Base-by-base conservation (phyloP, 2,888 invertebrate genomes). In the Pyrochroa serraticornis region DNA sequence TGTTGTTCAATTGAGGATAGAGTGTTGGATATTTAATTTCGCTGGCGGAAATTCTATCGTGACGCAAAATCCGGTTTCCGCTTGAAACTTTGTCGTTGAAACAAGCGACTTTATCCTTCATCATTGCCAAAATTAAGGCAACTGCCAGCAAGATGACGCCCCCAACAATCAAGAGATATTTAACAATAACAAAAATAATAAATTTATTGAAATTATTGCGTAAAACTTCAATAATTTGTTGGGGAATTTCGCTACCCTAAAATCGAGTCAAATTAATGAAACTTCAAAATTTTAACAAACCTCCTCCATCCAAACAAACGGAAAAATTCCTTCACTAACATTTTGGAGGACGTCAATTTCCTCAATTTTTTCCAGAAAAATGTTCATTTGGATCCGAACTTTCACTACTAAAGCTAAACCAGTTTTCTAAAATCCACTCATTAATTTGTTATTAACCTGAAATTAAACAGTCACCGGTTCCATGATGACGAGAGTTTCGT, bases 281-380 rank as follows among this genome's bases (percentile, higher is more conserved):
- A 39, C 3, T 12, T 39, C 13, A 39, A 39, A 39, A 7, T 8
- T 9, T 7, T 39, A 12, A 35, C 52, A 60, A 75, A 85, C 86
- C 82, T 86, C 84, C 67, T 85, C 84, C 8, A 83, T 67, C 86
- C 86, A 87, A 1, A 85, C 53, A 39, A 86, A 62, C 0, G 87
- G 86, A 70, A 86, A 84, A 12, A 84, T 69, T 1, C 85, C 86
- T 0, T 83, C 82, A 13, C 13, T 10, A 5, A 86, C 83, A 3
- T 80, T 81, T 9, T 73, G 73, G 39, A 86, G 72, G 37, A 84
- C 78, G 0, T 81, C 77, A 0, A 85, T 74, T 0, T 65, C 71
- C 0, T 78, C 74, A 0, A 82, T 75, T 44, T 72, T 74, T 5
- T 81, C 76, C 2, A 87, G 65, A 57, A 83, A 82, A 42, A 85